Conservation (phyloP, 2,888 invertebrate species). For the Nomada flava region DNA sequence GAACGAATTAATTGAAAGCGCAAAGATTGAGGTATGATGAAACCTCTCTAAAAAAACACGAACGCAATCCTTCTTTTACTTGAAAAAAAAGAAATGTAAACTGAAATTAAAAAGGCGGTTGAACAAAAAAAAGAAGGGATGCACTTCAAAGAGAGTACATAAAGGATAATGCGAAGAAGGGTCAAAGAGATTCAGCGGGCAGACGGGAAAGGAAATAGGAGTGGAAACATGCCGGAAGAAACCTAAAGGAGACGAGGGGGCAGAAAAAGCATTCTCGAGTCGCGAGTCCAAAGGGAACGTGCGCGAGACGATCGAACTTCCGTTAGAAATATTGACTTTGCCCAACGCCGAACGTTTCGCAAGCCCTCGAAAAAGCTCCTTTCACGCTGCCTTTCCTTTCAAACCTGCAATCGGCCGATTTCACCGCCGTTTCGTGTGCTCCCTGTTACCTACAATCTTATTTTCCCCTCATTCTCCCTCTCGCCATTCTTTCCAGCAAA, state of each 20-base stretch:
- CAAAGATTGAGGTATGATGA: background rate
- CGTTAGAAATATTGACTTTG: constrained; percentile 41
- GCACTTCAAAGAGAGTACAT: background rate
- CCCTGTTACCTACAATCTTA: constrained; percentile 1
- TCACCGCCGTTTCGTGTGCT: background rate
- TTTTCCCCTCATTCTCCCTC: background rate
- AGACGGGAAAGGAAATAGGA: constrained; percentile 12
- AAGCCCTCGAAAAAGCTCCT: constrained; percentile 5
- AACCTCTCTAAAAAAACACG: background rate
- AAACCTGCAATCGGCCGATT: constrained; percentile 26
- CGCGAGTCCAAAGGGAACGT: constrained; percentile 22
- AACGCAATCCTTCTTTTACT: too few species aligned
- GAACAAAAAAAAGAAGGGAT: background rate
- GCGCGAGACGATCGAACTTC: constrained; percentile 27
- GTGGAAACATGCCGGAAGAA: background rate
- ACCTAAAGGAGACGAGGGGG: background rate
- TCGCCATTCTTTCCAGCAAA: background rate
- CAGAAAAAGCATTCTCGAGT: constrained; percentile 37
- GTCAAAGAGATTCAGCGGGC: background rate
- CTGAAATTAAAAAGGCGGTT: background rate
- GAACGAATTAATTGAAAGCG: too few species aligned
- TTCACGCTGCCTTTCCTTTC: constrained; percentile 12
- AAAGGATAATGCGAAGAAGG: background rate
- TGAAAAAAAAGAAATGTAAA: background rate
- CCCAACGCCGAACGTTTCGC: constrained; percentile 9